Percentiles rank a stretch among this genome's conserved stretches.
Evolutionary conservation across 1,140 invertebrate species (phyloP).

Genomic region (Psix sp.): DNA sequence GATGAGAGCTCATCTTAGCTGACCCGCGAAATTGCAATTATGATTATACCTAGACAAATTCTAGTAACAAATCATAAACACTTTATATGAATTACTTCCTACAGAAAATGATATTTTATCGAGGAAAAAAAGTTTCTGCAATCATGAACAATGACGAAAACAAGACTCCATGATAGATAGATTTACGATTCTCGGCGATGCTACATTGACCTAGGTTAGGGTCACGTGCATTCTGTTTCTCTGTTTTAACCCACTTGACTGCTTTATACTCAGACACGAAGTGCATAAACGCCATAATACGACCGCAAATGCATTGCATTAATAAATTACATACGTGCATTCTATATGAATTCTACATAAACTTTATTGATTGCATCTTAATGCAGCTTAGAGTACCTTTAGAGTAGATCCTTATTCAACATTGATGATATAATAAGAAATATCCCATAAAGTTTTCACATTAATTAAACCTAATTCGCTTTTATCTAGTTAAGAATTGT

Average conservation of each 20-base stretch:
- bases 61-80: not conserved
- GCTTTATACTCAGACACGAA: conserved; percentile 37
- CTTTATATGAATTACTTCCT: too few relatives aligned
- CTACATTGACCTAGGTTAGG: conserved; percentile 54
- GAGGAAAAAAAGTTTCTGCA: too few relatives aligned
- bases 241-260: conserved; percentile 50
- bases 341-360: conserved; percentile 29
- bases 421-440: too few relatives aligned
- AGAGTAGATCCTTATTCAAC: not conserved
- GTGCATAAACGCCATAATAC: conserved; percentile 47
- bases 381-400: not conserved
- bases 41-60: conserved; percentile 18
- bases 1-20: conserved; percentile 35
- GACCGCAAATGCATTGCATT: conserved; percentile 34
- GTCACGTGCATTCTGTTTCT: conserved; percentile 44
- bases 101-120: too few relatives aligned
- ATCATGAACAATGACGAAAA: conserved; percentile 7
- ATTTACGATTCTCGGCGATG: conserved; percentile 26
- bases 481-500: too few relatives aligned
- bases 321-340: conserved; percentile 37
- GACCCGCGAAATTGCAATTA: conserved; percentile 37
- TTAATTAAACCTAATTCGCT: too few relatives aligned
- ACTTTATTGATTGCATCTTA: conserved; percentile 22
- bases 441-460: too few relatives aligned
- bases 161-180: conserved; percentile 29